Evolutionary conservation across 1,140 invertebrate species (phyloP), one percentile per base, ranked within the genome.

Genomic region (Brachionus sp.): DNA sequence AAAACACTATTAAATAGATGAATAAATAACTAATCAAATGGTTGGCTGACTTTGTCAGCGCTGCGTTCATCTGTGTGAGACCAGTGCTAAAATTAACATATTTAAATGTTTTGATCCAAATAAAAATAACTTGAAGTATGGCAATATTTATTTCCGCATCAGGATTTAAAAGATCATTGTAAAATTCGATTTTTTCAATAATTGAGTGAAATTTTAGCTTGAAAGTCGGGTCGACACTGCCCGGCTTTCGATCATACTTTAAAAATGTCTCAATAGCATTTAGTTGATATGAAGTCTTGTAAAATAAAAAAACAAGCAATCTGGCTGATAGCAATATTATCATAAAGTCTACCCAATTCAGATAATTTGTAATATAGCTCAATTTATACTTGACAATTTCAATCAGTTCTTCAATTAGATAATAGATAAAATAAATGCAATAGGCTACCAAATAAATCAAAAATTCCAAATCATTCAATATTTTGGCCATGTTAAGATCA

Each of bases 91-190:
- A 75, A 46, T 75, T 75, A 5, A 75, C 42, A 75, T 75, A 75
- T 46, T 75, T 75, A 25, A 75, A 75, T 25, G 44, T 75, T 75
- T 75, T 75, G 16, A 75, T 75, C 70, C 70, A 75, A 44, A 46
- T 46, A 23, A 75, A 23, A 75, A 75, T 75, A 13, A 75, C 70
- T 13, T 75, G 70, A 10, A 75, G 7, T 12, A 75, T 46, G 44
- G 42, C 70, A 0, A 46, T 12, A 46, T 75, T 75, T 10, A 46
- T 46, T 75, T 75, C 70, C 25, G 10, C 25, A 29, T 75, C 42
- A 1, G 70, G n/a, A 37, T 37, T 29, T 16, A 46, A n/a, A 46
- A 75, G 23, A 46, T 75, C 42, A 9, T 23, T 75, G 25, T 50
- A 75, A 29, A 46, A 35, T 25, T 75, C 42, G 5, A 44, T 75